These are phyloP conservation scores for Onychostoma macrolepis DNA, from an alignment of 2,113 vertebrate species.

Conservation along the genomic window DNA sequence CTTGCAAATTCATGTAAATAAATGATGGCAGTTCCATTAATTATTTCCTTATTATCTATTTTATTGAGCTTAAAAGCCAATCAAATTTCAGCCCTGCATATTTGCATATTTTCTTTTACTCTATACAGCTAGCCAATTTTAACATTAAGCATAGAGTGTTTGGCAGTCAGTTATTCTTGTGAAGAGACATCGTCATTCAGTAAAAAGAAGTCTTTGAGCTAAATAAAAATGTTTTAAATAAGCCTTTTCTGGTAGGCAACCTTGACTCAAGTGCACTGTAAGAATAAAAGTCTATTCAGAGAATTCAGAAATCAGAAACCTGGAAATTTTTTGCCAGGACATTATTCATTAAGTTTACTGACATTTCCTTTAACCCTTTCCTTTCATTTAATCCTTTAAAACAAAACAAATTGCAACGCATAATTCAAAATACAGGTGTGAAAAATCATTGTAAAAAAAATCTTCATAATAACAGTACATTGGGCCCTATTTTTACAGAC, in stretches of 20 bases:
- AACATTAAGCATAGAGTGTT: neutral
- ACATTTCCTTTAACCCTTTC: neutral
- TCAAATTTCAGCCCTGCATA: neutral
- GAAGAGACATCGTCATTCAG: neutral
- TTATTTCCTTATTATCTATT: neutral
- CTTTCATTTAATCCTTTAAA: neutral
- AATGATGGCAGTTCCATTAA: neutral
- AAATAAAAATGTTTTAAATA: neutral
- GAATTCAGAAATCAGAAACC: too few species aligned
- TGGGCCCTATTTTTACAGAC: neutral
- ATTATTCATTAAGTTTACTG: neutral
- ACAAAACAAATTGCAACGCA: neutral
- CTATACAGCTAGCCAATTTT: neutral
- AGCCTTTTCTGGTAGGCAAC: neutral
- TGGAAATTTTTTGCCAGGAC: too few species aligned
- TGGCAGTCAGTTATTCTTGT: neutral
- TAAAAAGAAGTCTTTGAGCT: neutral
- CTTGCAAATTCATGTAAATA: too few species aligned
- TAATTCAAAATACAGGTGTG: neutral
- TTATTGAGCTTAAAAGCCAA: neutral
- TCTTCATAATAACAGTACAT: neutral
- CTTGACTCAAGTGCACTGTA: neutral
- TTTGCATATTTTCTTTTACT: neutral
- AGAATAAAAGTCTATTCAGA: neutral
- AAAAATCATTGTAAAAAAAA: neutral